Conservation (phyloP, 2,888 invertebrate genomes). For the Prostheceraeus crozeri region DNA sequence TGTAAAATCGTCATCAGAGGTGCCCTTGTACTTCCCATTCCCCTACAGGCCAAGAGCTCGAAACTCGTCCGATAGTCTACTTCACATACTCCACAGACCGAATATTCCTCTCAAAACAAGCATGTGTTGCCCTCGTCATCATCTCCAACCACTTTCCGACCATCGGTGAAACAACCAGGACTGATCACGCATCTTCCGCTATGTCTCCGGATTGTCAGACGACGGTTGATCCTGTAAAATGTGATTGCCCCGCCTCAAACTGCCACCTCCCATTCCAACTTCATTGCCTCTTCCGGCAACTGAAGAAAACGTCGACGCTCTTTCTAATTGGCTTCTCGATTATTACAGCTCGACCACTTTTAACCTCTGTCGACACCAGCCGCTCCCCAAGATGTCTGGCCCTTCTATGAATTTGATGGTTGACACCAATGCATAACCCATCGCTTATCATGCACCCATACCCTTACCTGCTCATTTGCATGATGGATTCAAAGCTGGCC, state of each 20-base stretch:
- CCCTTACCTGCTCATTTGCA: constrained; percentile 45
- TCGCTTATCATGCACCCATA: constrained; percentile 44
- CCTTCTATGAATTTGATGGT: constrained; percentile 43
- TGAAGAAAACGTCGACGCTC: constrained; percentile 33
- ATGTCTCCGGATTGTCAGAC: constrained; percentile 35
- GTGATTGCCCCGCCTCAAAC: constrained; percentile 31
- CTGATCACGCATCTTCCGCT: not conserved
- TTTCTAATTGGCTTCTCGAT: constrained; percentile 41
- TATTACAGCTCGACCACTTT: constrained; percentile 44
- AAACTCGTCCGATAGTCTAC: constrained; percentile 44
- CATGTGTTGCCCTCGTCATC: constrained; percentile 43
- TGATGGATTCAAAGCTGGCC: constrained; percentile 43
- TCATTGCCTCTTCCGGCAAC: constrained; percentile 42
- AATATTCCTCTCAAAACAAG: constrained; percentile 44
- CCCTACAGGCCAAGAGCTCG: constrained; percentile 30
- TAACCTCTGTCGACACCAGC: constrained; percentile 45
- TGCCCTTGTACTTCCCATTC: constrained; percentile 41
- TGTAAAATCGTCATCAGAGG: constrained; percentile 44
- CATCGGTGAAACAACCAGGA: constrained; percentile 31
- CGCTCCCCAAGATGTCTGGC: constrained; percentile 42
- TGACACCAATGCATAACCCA: constrained; percentile 42
- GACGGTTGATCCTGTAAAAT: too few relatives aligned
- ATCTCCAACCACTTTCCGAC: constrained; percentile 42
- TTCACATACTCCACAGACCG: constrained; percentile 43
- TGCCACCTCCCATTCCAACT: constrained; percentile 40